Base-by-base conservation (phyloP, 2,888 invertebrate genomes). In the Aporophyla lueneburgensis region DNA sequence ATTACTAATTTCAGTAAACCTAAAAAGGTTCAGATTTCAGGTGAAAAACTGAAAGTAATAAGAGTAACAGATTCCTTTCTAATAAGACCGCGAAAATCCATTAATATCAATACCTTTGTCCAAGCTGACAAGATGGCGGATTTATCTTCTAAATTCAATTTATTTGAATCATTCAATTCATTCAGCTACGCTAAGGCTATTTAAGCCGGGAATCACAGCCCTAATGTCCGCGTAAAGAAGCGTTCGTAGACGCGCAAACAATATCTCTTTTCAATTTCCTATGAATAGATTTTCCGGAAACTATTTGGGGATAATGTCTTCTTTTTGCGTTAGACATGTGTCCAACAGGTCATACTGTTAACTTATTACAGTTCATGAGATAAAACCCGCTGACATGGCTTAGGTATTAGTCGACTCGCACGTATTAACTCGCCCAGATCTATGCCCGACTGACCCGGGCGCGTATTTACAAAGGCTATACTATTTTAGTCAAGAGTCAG, bases 71-170 rank as follows among this genome's bases (percentile, higher is more conserved):
- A 54, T 54, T 63, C 24, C 5, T 59, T 14, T 71, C 49, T 43
- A 67, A 24, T 71, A 43, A 68, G 3, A 83, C 63, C 51, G 14
- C 21, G 43, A 66, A 76, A 49, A 12, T 6, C 61, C 79, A 80
- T 83, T 80, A 76, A 83, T 85, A 76, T 76, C 76, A 79, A 80
- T 74, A 71, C 27, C 66, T 75, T 81, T 82, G 66, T 61, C 56
- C 54, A 56, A 73, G 16, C 71, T 69, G 76, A n/a, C 67, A 81
- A 80, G 70, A 68, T 76, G 74, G 71, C 61, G 21, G 65, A 56
- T 70, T 76, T 71, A 71, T 79, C 70, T 63, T 53, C 58, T 71
- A 27, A 51, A 72, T 77, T 82, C 56, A 75, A 80, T 83, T 81
- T 86, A 65, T 76, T 63, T 56, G 62, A 76, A 76, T 85, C 71